Evolutionary conservation across 2,113 vertebrate genomes (phyloP).

Genomic region (Cranoglanis bouderius): DNA sequence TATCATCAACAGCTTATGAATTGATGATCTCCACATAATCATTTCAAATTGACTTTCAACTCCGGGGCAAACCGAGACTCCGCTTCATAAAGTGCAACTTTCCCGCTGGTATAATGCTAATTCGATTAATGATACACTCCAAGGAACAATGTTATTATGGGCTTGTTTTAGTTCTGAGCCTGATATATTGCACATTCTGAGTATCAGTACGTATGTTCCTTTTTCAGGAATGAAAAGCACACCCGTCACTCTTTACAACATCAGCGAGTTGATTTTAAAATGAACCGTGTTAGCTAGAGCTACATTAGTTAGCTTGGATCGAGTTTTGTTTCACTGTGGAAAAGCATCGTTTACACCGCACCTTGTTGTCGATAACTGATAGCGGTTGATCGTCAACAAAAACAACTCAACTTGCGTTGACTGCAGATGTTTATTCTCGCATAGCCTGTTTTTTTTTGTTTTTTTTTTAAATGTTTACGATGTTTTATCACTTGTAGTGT

Average conservation of each 20-base stretch:
- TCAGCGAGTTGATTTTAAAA: not conserved
- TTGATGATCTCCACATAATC: constrained; percentile 2
- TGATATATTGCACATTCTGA: not conserved
- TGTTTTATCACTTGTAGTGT: not conserved
- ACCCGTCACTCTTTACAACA: not conserved
- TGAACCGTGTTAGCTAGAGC: not conserved
- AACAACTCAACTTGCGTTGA: not conserved
- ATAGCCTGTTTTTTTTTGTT: no score
- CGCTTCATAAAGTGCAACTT: not conserved
- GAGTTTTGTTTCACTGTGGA: not conserved
- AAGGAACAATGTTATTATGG: not conserved
- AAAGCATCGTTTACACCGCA: not conserved
- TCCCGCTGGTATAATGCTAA: not conserved
- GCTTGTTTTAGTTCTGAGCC: not conserved
- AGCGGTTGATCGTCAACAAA: not conserved
- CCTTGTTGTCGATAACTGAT: no score
- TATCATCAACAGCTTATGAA: not conserved
- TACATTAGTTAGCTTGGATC: not conserved
- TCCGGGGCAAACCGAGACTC: not conserved
- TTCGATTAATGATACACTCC: constrained; percentile 13
- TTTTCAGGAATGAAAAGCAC: not conserved
- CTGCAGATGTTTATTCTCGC: not conserved
- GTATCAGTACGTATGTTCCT: not conserved
- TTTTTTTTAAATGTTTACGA: no score
- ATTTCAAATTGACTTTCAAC: constrained; percentile 1